phyloP scores from a whole-genome alignment of 2,797 vertebrate genomes.

The Champsocephalus gunnari region DNA sequence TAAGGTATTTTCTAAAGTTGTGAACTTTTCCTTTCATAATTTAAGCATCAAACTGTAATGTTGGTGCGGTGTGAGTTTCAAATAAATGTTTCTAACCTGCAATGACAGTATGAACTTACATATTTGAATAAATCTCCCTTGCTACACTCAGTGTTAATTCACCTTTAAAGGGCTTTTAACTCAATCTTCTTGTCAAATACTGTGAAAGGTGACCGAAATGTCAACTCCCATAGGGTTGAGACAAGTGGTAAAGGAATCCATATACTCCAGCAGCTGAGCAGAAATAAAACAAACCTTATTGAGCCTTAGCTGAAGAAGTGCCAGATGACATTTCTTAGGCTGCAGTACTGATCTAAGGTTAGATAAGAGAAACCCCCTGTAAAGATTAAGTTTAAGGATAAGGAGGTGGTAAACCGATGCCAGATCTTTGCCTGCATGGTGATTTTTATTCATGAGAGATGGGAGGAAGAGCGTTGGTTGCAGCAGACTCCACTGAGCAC shows the following conservation, averaged over 20 bases:
- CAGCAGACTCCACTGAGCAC: constrained; percentile 70
- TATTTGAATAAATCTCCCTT: neutral
- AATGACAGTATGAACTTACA: neutral
- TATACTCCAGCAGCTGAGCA: constrained; percentile 1
- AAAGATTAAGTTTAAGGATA: constrained; percentile 72
- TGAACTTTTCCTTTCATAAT: neutral
- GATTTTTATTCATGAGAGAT: constrained; percentile 77
- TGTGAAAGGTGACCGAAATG: constrained; percentile 18
- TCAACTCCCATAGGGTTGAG: neutral
- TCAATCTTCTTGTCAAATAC: constrained; percentile 4
- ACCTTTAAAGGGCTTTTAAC: neutral
- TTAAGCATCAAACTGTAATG: neutral
- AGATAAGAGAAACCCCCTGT: constrained; percentile 35
- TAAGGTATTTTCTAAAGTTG: neutral
- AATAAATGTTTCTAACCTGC: neutral
- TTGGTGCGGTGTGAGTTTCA: neutral
- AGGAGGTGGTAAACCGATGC: constrained; percentile 66
- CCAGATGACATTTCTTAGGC: constrained; percentile 27
- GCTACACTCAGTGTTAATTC: neutral
- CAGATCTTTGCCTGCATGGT: constrained; percentile 58
- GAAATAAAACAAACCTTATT: constrained; percentile 5
- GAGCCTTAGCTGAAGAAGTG: constrained; percentile 4
- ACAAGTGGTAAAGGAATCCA: constrained; percentile 11
- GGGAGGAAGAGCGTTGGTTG: constrained; percentile 43
- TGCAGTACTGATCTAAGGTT: constrained; percentile 60